Evolutionary conservation across 2,797 vertebrate species (phyloP), one percentile per base, ranked within the genome.

Genomic region (Spinus olivaceus): DNA sequence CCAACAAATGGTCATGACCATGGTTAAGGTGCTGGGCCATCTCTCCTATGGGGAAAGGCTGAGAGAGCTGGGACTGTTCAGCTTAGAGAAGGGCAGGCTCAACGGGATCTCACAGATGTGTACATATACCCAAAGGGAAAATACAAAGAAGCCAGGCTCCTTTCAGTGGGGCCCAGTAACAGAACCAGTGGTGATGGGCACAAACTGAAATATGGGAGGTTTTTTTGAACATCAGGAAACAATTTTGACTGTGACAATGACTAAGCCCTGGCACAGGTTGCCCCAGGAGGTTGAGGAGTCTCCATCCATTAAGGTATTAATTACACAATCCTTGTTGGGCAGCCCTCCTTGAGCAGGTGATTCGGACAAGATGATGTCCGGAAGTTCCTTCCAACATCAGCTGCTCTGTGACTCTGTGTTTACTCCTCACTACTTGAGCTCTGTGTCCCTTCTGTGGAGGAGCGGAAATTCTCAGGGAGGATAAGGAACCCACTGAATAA

Each of bases 301-400:
- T 87, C 19, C 47, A 6, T 57, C 12, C 16, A 8, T 27, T 14
- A 39, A 72, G 30, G 23, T 25, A 33, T 1, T 67, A 7, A 23
- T 51, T 44, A 49, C 10, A 15, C 0, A 0, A 42, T 50, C 30
- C 14, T 28, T 57, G 23, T 17, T 84, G 50, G 20, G n/a, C 28
- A 54, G 33, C 12, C 13, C 46, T 61, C 28, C 25, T 54, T 82
- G 9, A 72, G 41, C n/a, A 12, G 41, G 10, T 27, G 8, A 23
- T 49, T 61, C 59, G 50, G 47, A 46, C 53, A 64, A 41, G 19
- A 22, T 46, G 20, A 37, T 23, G 14, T 44, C 46, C 51, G 70
- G 53, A 67, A 39, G 46, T 23, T 25, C 18, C 6, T 84, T 64
- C 33, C 60, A 57, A 2, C 33, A 32, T 65, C 33, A 59, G 17